Evolutionary conservation across 2,113 vertebrate genomes (phyloP), one percentile per base, ranked within the genome.

Genomic region (Pangasianodon gigas): DNA sequence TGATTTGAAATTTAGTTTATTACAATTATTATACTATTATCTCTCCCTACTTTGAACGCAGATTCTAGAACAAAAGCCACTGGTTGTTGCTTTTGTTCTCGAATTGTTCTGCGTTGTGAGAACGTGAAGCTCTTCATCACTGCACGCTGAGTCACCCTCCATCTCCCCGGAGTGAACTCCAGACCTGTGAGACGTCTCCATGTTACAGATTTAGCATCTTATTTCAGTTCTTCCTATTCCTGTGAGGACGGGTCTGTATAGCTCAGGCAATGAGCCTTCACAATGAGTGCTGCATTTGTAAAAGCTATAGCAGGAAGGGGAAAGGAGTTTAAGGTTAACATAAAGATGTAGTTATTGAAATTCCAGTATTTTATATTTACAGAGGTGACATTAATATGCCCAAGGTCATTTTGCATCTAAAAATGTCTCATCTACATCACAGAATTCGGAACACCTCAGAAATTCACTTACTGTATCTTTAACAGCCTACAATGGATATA

Each of bases 221-320:
- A 89, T 88, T 92, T 92, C 85, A 90, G 83, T 18, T 83, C 29
- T 46, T 82, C 32, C 37, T 90, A 26, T 54, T 88, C 65, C 46
- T 83, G 44, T 29, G 51, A 86, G 84, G 85, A 29, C 46, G 56
- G 84, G 75, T 69, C 54, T n/a, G 46, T 84, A n/a, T 46, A 62
- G 26, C 69, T 79, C 88, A 44, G 44, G n/a, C 21, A 8, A 26
- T 77, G 67, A 75, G 52, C 32, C 24, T 46, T 58, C 4, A 48
- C 51, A 48, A 51, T 7, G 54, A 58, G n/a, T 58, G n/a, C 54
- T 41, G 19, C 32, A 19, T 56, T 19, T 37, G 19, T 24, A 24
- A 83, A 37, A 24, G n/a, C 52, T 41, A 37, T 1, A 60, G 56
- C 82, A 41, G 52, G 32, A 83, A 26, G 19, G 10, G 24, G 19